Evolutionary conservation across 2,113 vertebrate genomes (phyloP).

Genomic region (Uria lomvia): DNA sequence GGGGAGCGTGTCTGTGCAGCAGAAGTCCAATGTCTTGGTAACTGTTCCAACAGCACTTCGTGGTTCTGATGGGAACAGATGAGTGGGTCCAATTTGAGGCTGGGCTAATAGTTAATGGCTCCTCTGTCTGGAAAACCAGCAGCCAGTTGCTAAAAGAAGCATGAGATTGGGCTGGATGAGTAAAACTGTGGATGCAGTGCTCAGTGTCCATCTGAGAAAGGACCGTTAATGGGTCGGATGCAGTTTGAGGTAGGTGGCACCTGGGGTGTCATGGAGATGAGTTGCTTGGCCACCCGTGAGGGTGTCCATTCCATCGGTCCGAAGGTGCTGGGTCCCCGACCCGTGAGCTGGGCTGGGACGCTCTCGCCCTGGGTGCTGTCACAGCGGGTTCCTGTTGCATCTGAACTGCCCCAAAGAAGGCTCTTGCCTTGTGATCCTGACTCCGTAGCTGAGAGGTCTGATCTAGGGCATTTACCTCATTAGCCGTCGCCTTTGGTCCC

Average conservation of each 20-base stretch:
- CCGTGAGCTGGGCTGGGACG: not conserved
- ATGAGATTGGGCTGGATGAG: conserved; percentile 43
- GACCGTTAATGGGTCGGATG: conserved; percentile 2
- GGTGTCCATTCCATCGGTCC: not conserved
- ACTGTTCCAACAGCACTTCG: conserved; percentile 57
- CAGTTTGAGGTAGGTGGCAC: conserved; percentile 57
- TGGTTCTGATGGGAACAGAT: conserved; percentile 53
- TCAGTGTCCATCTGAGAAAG: conserved; percentile 51
- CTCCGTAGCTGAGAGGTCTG: not conserved
- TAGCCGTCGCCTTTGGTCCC: not conserved
- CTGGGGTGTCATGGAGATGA: conserved; percentile 33
- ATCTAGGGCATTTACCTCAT: not conserved
- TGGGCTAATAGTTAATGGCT: conserved; percentile 55
- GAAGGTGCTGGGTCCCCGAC: not conserved
- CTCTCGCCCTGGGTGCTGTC: not conserved
- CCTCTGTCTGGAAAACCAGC: conserved; percentile 58
- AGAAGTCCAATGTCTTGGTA: conserved; percentile 35
- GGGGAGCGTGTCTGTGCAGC: not conserved
- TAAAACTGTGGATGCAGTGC: conserved; percentile 44
- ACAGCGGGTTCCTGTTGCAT: not conserved
- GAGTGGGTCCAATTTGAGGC: conserved; percentile 42
- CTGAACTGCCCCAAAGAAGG: not conserved
- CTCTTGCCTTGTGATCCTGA: not conserved
- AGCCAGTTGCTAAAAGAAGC: conserved; percentile 54
- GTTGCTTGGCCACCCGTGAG: not conserved